Conservation (phyloP, 2,888 invertebrate species). For the Lycophotia porphyrea region DNA sequence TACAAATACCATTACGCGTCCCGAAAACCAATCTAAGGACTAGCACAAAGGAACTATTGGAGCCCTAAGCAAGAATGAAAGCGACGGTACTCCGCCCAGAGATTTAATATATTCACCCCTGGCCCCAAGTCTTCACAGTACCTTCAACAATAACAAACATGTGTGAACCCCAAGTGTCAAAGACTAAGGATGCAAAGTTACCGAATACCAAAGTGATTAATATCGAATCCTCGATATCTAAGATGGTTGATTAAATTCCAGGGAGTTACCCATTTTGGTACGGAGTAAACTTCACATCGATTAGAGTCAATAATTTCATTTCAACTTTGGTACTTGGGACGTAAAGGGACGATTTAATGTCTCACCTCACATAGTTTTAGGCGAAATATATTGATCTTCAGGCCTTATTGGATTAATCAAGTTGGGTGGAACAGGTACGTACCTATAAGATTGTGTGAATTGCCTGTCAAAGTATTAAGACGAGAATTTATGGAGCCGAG, state of each 20-base stretch:
- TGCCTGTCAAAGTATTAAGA: conserved; percentile 50
- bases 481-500: conserved; percentile 10
- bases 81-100: conserved; percentile 5
- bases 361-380: conserved; percentile 63
- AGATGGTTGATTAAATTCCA: conserved; percentile 87
- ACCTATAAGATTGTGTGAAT: conserved; percentile 24
- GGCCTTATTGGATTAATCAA: conserved; percentile 61
- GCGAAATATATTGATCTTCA: conserved; percentile 53
- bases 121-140: conserved; percentile 28
- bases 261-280: conserved; percentile 76
- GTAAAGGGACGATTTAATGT: conserved; percentile 66
- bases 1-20: conserved; percentile 45
- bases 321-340: conserved; percentile 67
- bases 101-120: conserved; percentile 60
- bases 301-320: conserved; percentile 83
- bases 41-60: conserved; percentile 37
- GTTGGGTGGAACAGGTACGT: conserved; percentile 19
- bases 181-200: conserved; percentile 69
- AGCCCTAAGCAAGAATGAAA: conserved; percentile 31
- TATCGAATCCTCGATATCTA: conserved; percentile 82
- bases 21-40: conserved; percentile 37
- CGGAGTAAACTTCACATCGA: conserved; percentile 84
- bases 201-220: conserved; percentile 64
- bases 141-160: conserved; percentile 68
- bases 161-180: conserved; percentile 71